A percentile compares a stretch with the other conserved stretches of the same genome.
Evolutionary conservation across 1,140 invertebrate genomes (phyloP).

Genomic region (Venustaconcha ellipsiformis): DNA sequence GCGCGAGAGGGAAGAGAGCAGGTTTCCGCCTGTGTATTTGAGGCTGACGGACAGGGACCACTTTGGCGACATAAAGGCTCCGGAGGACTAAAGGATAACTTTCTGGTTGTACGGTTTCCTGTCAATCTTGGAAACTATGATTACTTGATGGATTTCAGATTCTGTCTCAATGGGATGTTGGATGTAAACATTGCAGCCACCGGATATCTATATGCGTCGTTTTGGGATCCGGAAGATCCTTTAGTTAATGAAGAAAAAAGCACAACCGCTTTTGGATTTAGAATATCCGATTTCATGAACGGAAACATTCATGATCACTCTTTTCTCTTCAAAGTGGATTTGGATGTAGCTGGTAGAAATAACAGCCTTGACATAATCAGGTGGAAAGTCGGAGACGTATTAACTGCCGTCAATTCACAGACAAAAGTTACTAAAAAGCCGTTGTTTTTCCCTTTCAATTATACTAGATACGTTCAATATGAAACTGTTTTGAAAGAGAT

Average conservation of each 20-base stretch:
- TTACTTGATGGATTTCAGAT: constrained; percentile 23
- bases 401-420: constrained; percentile 12
- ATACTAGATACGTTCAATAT: constrained; percentile 5
- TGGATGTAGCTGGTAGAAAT: constrained; percentile 18
- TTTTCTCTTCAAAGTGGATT: constrained; percentile 23
- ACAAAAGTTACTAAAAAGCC: constrained; percentile 13
- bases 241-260: constrained; percentile 4
- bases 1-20: not conserved
- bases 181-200: constrained; percentile 22
- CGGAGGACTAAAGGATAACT: constrained; percentile 17
- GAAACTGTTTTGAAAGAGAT: constrained; percentile 16
- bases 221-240: constrained; percentile 24
- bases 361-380: constrained; percentile 20
- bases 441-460: constrained; percentile 11
- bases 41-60: constrained; percentile 21
- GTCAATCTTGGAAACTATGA: constrained; percentile 34
- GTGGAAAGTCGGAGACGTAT: constrained; percentile 8
- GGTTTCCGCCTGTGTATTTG: constrained; percentile 21
- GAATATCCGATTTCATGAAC: constrained; percentile 10
- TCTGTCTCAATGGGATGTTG: constrained; percentile 13
- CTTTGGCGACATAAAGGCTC: constrained; percentile 12
- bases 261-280: constrained; percentile 21
- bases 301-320: constrained; percentile 28
- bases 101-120: constrained; percentile 20
- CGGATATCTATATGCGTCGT: constrained; percentile 25